A percentile compares a stretch with the other conserved stretches of the same genome.
These are phyloP conservation scores for Macrosteles quadrilineatus DNA, from an alignment of 1,140 invertebrate species.

Conservation along the genomic window DNA sequence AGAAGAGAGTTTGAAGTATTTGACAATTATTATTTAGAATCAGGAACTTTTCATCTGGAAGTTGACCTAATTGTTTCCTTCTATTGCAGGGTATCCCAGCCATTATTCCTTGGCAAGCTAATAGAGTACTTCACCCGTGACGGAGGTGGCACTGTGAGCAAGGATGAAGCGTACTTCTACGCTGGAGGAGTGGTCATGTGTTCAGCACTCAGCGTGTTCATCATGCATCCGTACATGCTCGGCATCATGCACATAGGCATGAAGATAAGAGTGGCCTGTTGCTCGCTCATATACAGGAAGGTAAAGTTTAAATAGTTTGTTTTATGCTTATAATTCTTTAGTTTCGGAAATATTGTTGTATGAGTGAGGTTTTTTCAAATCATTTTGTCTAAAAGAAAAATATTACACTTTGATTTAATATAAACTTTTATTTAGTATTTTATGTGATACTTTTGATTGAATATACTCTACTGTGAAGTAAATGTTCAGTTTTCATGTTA, in stretches of 20 bases:
- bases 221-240: slow-evolving; percentile 80
- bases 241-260: slow-evolving; percentile 72
- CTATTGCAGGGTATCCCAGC: slow-evolving; percentile 70
- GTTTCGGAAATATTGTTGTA: not conserved
- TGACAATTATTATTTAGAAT: too few relatives aligned
- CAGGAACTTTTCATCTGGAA: too few relatives aligned
- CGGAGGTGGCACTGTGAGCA: slow-evolving; percentile 46
- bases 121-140: slow-evolving; percentile 65
- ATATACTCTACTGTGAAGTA: too few relatives aligned
- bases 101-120: slow-evolving; percentile 69
- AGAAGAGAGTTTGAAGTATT: too few relatives aligned
- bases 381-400: too few relatives aligned
- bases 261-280: slow-evolving; percentile 75
- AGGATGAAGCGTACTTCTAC: slow-evolving; percentile 64
- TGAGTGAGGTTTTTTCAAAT: too few relatives aligned
- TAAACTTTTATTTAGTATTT: too few relatives aligned
- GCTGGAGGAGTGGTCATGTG: slow-evolving; percentile 66
- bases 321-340: slow-evolving; percentile 37
- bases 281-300: slow-evolving; percentile 82
- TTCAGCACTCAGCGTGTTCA: slow-evolving; percentile 67
- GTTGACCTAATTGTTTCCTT: too few relatives aligned
- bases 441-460: too few relatives aligned
- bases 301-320: too few relatives aligned
- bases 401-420: too few relatives aligned
- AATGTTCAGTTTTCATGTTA: too few relatives aligned